phyloP scores from a whole-genome alignment of 2,797 vertebrate genomes.

The Zalophus californianus region DNA sequence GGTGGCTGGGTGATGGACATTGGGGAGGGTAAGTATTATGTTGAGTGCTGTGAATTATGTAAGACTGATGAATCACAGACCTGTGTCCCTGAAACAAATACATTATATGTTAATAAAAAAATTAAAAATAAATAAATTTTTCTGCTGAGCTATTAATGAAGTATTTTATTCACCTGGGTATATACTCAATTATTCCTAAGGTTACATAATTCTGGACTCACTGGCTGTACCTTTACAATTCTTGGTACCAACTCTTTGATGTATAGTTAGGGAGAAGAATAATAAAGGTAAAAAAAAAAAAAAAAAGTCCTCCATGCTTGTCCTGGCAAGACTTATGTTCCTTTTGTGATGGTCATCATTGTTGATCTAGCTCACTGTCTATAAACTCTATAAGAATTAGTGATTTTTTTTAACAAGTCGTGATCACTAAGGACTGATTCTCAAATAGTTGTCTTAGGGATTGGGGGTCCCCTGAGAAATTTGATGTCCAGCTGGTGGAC shows the following conservation, averaged over 20 bases:
- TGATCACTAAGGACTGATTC: neutral
- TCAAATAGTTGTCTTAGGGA: neutral
- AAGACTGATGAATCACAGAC: too few relatives aligned
- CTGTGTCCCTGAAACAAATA: too few relatives aligned
- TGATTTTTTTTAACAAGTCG: neutral
- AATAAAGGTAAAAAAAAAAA: neutral
- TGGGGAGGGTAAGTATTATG: too few relatives aligned
- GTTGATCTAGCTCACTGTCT: neutral
- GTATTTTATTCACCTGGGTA: neutral
- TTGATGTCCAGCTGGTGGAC: neutral
- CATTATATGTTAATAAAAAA: too few relatives aligned
- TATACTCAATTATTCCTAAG: neutral
- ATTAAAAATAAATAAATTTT: neutral
- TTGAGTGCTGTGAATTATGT: too few relatives aligned
- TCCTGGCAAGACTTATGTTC: neutral
- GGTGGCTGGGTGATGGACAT: too few relatives aligned
- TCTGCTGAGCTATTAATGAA: neutral
- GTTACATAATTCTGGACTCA: neutral
- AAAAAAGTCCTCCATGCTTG: too few relatives aligned
- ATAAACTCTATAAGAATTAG: neutral
- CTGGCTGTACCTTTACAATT: neutral
- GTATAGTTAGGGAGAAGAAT: too few relatives aligned
- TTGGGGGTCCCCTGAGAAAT: neutral
- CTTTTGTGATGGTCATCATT: neutral
- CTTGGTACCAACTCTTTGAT: neutral